phyloP scores from a whole-genome alignment of 2,113 vertebrate genomes.

The Ceratotherium simum region DNA sequence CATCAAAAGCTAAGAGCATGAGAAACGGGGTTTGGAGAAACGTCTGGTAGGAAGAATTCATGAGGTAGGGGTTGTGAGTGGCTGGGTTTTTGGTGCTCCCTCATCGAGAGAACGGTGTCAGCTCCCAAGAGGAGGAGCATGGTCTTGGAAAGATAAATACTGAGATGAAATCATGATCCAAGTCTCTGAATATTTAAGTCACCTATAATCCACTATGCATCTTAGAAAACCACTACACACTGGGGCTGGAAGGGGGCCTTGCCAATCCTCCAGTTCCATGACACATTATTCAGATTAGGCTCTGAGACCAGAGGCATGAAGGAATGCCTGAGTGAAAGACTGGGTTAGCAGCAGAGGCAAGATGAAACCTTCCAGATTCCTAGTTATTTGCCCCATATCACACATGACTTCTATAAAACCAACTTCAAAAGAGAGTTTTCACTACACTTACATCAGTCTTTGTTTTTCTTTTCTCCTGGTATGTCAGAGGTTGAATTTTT shows the following conservation, averaged over 20 bases:
- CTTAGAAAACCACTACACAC: background rate
- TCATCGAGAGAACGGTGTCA: background rate
- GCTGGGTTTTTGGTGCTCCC: background rate
- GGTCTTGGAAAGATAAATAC: background rate
- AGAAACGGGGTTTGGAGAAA: background rate
- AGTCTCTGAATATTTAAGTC: background rate
- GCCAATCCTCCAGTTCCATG: background rate
- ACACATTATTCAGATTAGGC: background rate
- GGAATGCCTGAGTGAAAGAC: background rate
- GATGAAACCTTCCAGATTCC: background rate
- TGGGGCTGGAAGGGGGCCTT: background rate
- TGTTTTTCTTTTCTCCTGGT: background rate
- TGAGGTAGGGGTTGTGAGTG: background rate
- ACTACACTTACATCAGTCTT: background rate
- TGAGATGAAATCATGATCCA: background rate
- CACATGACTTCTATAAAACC: background rate
- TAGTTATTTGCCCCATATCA: background rate
- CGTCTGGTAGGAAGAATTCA: background rate
- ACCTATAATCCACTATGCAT: background rate
- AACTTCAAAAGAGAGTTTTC: background rate
- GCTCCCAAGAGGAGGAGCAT: background rate
- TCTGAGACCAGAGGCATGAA: background rate
- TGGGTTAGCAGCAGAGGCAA: background rate
- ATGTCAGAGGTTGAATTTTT: background rate
- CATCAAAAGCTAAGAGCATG: background rate